phyloP scores from a whole-genome alignment of 2,888 invertebrate species.

The Perithous albicinctus region DNA sequence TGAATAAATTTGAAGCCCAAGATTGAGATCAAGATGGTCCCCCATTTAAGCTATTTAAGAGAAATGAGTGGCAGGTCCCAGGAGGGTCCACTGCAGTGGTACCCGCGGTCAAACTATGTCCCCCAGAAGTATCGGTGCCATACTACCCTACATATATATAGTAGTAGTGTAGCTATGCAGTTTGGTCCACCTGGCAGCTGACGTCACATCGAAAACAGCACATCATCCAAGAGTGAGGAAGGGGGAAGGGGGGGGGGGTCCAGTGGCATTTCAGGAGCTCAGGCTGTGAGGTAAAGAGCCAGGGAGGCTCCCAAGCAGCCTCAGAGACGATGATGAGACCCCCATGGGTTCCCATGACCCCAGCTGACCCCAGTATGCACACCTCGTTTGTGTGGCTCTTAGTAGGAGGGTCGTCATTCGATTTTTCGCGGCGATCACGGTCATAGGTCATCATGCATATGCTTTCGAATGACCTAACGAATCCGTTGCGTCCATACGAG shows the following conservation, averaged over 20 bases:
- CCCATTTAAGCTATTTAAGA: constrained; percentile 31
- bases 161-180: constrained; percentile 45
- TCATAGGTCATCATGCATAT: constrained; percentile 70
- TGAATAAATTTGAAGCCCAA: background rate
- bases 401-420: constrained; percentile 49
- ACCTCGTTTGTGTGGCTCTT: constrained; percentile 72
- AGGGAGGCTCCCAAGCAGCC: constrained; percentile 79
- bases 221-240: constrained; percentile 45
- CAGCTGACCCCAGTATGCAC: constrained; percentile 74
- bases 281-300: constrained; percentile 56
- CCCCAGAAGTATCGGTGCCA: constrained; percentile 55
- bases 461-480: constrained; percentile 53
- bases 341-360: constrained; percentile 84
- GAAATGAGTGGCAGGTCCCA: constrained; percentile 44
- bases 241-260: no score
- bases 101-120: constrained; percentile 52
- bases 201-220: constrained; percentile 51
- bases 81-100: constrained; percentile 28
- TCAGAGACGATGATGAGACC: constrained; percentile 79
- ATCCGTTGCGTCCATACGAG: constrained; percentile 42
- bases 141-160: no score
- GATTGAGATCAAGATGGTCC: constrained; percentile 3
- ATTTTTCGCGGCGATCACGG: constrained; percentile 67
- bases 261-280: background rate
- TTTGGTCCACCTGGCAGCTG: constrained; percentile 62